These are phyloP conservation scores for Phoxinus dragarum DNA, from an alignment of 2,797 vertebrate species.

Conservation along the genomic window DNA sequence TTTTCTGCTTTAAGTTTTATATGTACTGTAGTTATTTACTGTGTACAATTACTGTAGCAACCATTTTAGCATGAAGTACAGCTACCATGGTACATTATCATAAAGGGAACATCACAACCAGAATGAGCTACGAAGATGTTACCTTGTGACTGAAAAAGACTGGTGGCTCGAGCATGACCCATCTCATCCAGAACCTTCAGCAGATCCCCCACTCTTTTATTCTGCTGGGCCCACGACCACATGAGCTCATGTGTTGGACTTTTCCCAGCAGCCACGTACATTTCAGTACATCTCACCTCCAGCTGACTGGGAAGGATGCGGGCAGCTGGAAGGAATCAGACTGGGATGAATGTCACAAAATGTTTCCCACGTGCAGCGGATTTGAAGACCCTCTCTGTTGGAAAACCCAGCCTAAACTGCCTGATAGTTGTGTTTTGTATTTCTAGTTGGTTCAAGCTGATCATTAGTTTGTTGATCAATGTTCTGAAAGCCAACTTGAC, in stretches of 20 bases:
- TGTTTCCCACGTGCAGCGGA: background rate
- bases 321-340: conserved; percentile 68
- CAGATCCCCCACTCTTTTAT: conserved; percentile 78
- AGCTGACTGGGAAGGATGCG: conserved; percentile 74
- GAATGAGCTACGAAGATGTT: background rate
- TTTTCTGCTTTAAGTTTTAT: background rate
- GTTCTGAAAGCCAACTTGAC: background rate
- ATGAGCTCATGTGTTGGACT: conserved; percentile 82
- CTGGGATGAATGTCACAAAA: background rate
- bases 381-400: background rate
- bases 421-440: background rate
- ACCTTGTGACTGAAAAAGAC: conserved; percentile 73
- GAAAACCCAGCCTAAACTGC: no score
- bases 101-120: background rate
- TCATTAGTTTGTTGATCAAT: background rate
- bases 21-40: background rate
- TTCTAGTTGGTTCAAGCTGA: background rate
- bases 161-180: conserved; percentile 76
- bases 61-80: background rate
- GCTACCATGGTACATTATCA: no score
- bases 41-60: background rate
- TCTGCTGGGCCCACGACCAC: conserved; percentile 85
- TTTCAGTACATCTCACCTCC: conserved; percentile 78
- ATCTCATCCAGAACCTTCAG: conserved; percentile 73
- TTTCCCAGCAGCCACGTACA: conserved; percentile 74